phyloP scores from a whole-genome alignment of 2,113 vertebrate species.

The Dicrurus megarhynchus region DNA sequence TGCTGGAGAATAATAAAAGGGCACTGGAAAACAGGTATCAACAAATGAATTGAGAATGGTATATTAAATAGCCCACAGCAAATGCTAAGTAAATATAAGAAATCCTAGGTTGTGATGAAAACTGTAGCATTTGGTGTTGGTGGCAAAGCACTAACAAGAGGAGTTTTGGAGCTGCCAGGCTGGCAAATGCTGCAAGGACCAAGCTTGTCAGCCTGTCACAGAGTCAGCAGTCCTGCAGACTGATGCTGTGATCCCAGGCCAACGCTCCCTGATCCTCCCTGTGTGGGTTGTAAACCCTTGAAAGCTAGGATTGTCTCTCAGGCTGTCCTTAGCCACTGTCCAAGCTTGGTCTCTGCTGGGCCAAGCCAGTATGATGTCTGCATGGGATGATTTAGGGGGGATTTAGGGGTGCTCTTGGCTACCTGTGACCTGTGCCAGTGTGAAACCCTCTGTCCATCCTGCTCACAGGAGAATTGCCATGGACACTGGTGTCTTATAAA shows the following conservation, averaged over 20 bases:
- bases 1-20: background rate
- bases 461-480: background rate
- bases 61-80: background rate
- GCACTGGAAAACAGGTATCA: background rate
- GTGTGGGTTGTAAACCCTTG: background rate
- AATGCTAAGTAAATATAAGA: background rate
- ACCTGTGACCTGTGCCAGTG: background rate
- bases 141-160: background rate
- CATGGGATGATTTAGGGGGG: too few relatives aligned
- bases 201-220: background rate
- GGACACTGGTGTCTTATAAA: rapidly evolving
- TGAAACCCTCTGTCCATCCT: rapidly evolving
- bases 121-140: background rate
- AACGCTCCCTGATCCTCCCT: background rate
- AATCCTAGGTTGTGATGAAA: background rate
- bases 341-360: background rate
- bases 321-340: background rate
- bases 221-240: background rate
- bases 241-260: rapidly evolving
- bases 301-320: background rate
- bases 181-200: background rate
- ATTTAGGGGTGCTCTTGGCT: background rate
- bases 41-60: background rate
- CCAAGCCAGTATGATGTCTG: background rate
- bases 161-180: background rate